These are phyloP conservation scores for Athalia rosae DNA, from an alignment of 2,888 invertebrate genomes.

Conservation along the genomic window DNA sequence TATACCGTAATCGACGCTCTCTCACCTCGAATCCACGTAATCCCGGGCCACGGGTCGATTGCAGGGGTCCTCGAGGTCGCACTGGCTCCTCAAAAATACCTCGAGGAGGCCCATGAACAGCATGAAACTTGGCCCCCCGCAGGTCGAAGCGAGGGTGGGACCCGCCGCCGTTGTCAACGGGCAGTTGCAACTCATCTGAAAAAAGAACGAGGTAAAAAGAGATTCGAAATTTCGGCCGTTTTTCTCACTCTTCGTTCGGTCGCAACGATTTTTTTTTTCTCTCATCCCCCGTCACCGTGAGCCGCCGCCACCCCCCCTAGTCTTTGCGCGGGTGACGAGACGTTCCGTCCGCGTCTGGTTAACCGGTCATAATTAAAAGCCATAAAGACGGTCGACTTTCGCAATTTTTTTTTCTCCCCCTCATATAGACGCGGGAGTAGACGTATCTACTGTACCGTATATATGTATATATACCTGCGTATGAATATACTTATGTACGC, in stretches of 20 bases:
- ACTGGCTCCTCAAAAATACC: constrained; percentile 89
- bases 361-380: constrained; percentile 28
- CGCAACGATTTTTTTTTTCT: no score
- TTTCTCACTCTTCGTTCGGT: no score
- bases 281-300: background rate
- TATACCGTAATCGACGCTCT: background rate
- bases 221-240: no score
- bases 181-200: constrained; percentile 81
- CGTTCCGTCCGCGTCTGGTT: background rate
- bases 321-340: no score
- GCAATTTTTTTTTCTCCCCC: constrained; percentile 11
- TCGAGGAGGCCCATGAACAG: constrained; percentile 92
- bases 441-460: background rate
- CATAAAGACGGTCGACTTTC: constrained; percentile 36
- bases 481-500: constrained; percentile 13
- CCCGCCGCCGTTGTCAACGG: constrained; percentile 85
- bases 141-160: constrained; percentile 89
- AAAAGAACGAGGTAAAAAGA: constrained; percentile 45
- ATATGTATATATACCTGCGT: background rate
- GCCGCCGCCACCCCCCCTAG: no score
- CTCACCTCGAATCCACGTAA: constrained; percentile 66
- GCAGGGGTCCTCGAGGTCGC: constrained; percentile 91
- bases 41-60: constrained; percentile 78
- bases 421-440: background rate
- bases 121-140: constrained; percentile 91